Conservation (phyloP, 1,140 invertebrate species). For the Temnothorax nylanderi region DNA sequence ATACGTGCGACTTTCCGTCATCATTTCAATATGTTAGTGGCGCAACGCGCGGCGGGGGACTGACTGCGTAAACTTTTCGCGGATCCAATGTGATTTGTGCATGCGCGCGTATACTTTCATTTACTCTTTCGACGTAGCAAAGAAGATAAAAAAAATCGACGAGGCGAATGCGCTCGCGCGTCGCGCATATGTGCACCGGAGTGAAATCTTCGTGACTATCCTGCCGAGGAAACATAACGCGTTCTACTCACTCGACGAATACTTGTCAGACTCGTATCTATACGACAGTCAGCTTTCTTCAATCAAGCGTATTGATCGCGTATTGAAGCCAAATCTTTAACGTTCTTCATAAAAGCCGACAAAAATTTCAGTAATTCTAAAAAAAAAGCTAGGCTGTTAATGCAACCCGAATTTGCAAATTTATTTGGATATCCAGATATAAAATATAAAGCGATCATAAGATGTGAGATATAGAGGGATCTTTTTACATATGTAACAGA, state of each 20-base stretch:
- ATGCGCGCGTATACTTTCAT: constrained; percentile 62
- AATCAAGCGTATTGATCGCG: constrained; percentile 6
- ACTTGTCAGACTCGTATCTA: not conserved
- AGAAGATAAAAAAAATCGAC: not conserved
- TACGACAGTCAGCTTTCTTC: constrained; percentile 32
- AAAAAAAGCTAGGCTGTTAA: not conserved
- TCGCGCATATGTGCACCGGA: constrained; percentile 56
- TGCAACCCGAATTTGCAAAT: not conserved
- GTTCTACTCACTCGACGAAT: not conserved
- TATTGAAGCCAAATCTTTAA: not conserved
- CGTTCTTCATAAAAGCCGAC: not conserved
- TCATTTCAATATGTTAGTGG: constrained; percentile 8
- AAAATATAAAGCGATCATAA: not conserved
- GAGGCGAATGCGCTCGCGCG: constrained; percentile 59
- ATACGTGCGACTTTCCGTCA: constrained; percentile 28
- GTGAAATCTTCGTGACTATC: constrained; percentile 65
- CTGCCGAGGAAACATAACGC: constrained; percentile 19
- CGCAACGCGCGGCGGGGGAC: not conserved
- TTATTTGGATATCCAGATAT: not conserved
- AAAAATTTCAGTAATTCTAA: not conserved
- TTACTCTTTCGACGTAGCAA: not conserved
- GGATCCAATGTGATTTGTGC: constrained; percentile 34
- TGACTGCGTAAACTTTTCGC: not conserved
- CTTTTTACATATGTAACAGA: not conserved
- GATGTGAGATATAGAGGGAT: not conserved